Evolutionary conservation across 2,888 invertebrate genomes (phyloP).

Genomic region (Drosophila ustulata): DNA sequence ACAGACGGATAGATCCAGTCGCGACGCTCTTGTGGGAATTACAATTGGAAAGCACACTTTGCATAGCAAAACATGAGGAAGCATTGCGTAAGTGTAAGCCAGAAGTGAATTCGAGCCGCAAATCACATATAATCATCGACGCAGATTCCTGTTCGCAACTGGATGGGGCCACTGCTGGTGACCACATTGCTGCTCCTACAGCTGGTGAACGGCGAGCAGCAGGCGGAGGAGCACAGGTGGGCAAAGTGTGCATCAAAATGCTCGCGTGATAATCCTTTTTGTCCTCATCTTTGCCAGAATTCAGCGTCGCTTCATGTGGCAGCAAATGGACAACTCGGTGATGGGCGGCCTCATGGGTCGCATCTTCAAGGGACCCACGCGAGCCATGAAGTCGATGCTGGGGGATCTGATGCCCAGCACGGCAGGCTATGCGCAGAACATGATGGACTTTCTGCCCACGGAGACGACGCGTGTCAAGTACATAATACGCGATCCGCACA

Average conservation of each 20-base stretch:
- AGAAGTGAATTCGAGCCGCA: slow-evolving; percentile 34
- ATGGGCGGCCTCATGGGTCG: slow-evolving; percentile 78
- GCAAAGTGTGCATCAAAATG: background rate
- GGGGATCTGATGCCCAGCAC: slow-evolving; percentile 70
- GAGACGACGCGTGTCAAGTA: slow-evolving; percentile 81
- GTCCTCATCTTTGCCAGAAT: slow-evolving; percentile 51
- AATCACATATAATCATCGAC: slow-evolving; percentile 25
- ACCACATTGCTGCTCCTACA: slow-evolving; percentile 41
- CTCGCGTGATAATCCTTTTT: no score
- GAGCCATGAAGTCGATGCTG: slow-evolving; percentile 80
- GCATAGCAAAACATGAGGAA: slow-evolving; percentile 66
- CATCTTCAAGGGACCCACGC: slow-evolving; percentile 73
- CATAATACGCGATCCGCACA: slow-evolving; percentile 80
- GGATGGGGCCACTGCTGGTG: slow-evolving; percentile 25
- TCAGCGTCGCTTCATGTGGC: slow-evolving; percentile 85
- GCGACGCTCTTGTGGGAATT: slow-evolving; percentile 15
- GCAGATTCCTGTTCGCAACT: slow-evolving; percentile 47
- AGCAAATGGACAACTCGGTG: slow-evolving; percentile 81
- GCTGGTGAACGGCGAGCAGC: slow-evolving; percentile 53
- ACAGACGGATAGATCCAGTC: slow-evolving; percentile 32
- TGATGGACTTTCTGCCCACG: slow-evolving; percentile 74
- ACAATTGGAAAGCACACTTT: slow-evolving; percentile 3
- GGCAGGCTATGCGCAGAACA: slow-evolving; percentile 43
- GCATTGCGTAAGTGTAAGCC: slow-evolving; percentile 75
- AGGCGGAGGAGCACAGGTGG: slow-evolving; percentile 69